Percentiles rank a stretch among this genome's conserved stretches.
Evolutionary conservation across 2,797 vertebrate genomes (phyloP).

Genomic region (Anguilla anguilla): DNA sequence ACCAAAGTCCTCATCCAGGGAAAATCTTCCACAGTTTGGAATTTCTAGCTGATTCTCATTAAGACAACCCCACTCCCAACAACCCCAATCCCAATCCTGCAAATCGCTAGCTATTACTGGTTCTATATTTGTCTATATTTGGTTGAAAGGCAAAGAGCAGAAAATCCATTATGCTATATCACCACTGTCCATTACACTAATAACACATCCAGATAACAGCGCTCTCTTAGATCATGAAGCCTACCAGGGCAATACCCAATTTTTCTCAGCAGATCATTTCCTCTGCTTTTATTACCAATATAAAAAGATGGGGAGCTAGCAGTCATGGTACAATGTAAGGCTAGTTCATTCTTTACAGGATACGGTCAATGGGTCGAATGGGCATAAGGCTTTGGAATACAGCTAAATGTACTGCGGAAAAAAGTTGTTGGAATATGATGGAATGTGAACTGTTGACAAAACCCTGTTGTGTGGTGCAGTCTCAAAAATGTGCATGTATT

Average conservation of each 20-base stretch:
- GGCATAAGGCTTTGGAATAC: not conserved
- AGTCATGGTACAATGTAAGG: not conserved
- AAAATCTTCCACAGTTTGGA: constrained; percentile 54
- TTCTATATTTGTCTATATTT: constrained; percentile 25
- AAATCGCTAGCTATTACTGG: not conserved
- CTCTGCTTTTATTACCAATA: not conserved
- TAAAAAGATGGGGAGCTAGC: not conserved
- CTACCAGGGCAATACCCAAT: not conserved
- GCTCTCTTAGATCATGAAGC: not conserved
- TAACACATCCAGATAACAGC: constrained; percentile 16
- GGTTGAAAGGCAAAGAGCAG: constrained; percentile 34
- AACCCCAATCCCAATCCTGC: not conserved
- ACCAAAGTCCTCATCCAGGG: constrained; percentile 46
- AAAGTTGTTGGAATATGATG: not conserved
- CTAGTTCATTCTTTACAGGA: not conserved
- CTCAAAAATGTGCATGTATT: not conserved
- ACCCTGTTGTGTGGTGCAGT: not conserved
- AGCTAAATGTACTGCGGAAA: not conserved
- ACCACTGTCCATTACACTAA: constrained; percentile 1
- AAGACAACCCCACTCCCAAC: constrained; percentile 46
- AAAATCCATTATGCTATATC: constrained; percentile 25
- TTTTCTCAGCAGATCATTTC: not conserved
- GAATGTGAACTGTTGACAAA: not conserved
- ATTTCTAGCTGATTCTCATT: constrained; percentile 73
- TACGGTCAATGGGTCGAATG: not conserved